Evolutionary conservation across 2,797 vertebrate species (phyloP), one percentile per base, ranked within the genome.

Genomic region (Cuniculus paca): DNA sequence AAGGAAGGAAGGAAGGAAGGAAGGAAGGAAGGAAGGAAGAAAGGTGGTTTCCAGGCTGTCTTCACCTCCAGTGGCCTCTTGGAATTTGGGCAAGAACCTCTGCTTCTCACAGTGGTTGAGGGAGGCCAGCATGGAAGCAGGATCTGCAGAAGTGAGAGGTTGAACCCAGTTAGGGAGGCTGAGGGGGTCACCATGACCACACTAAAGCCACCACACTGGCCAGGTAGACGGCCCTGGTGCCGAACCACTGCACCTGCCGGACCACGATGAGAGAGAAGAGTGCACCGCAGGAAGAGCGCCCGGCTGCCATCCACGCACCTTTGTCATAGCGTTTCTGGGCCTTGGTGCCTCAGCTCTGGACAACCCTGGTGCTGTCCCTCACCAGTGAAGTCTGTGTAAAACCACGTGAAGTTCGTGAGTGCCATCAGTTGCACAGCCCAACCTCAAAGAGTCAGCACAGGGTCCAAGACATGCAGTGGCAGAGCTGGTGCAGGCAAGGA

Each of bases 371-470:
- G 99, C 39, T 99, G 98, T 56, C 99, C 99, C 93, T 99, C 99
- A 0, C 99, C 99, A 0, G 99, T 98, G 0, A 99, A 99, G 94
- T 99, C 99, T 0, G 99, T 99, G 95, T 99, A 99, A 97, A 99
- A 99, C 22, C 99, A 98, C 61, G 99, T 98, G 98, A 99, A 99
- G 0, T 99, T 99, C 99, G 99, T 99, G 79, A 99, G 98, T 0
- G 99, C 98, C 99, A 99, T 99, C 99, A 99, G 97, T 98, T 99
- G 97, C 98, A 99, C 45, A 99, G 97, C 97, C 99, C 99, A 0
- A 99, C 99, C 96, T 99, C 93, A 0, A 99, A 99, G 39, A 99
- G 99, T 39, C 98, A 98, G 5, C 98, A 98, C 70, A 99, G 98
- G 89, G 99, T 98, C 1, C 92, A 91, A 36, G 99, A 99, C 95